These are phyloP conservation scores for Bubo bubo DNA, from an alignment of 2,113 vertebrate genomes.

Conservation along the genomic window DNA sequence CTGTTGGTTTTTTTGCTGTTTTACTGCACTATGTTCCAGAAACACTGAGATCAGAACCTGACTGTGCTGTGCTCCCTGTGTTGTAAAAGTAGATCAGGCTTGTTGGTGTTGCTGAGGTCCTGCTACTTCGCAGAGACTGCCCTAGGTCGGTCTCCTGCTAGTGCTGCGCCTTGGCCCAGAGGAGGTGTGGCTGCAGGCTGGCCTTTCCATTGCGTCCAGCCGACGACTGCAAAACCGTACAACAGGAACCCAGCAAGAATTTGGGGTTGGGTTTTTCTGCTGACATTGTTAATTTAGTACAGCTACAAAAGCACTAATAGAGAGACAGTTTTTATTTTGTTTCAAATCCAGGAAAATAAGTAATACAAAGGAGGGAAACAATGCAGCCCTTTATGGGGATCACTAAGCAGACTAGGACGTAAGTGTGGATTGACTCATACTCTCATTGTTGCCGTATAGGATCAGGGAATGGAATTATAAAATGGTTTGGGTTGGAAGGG, in stretches of 20 bases:
- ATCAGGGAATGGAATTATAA: neutral
- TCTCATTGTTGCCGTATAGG: neutral
- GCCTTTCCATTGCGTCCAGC: neutral
- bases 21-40: neutral
- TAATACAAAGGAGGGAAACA: neutral
- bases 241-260: neutral
- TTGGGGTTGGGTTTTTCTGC: neutral
- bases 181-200: neutral
- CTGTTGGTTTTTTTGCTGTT: neutral
- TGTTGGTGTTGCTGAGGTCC: neutral
- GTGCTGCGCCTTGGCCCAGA: accelerated
- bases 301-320: neutral
- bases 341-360: neutral
- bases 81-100: accelerated
- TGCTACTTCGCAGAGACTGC: accelerated
- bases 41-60: neutral
- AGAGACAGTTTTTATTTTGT: neutral
- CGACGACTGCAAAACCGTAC: neutral
- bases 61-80: neutral
- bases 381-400: neutral
- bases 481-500: neutral
- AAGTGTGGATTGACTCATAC: neutral
- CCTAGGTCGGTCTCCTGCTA: neutral
- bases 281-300: neutral
- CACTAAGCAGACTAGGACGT: neutral